A percentile compares a stretch with the other conserved stretches of the same genome.
Evolutionary conservation across 23 tunicate genomes (phyloP).

Genomic region (Botrylloides violaceus): DNA sequence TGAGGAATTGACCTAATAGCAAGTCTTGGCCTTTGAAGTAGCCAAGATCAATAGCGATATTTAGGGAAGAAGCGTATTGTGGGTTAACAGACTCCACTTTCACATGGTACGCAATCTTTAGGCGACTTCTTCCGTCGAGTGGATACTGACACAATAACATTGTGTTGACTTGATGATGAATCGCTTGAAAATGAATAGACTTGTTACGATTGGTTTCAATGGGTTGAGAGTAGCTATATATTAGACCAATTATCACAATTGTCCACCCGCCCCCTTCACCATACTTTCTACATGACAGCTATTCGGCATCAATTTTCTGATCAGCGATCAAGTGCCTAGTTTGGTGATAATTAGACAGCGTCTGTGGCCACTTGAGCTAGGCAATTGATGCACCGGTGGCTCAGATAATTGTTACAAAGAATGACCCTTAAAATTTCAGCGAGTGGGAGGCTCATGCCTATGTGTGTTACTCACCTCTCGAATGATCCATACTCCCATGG

Average conservation of each 20-base stretch:
- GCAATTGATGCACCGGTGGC: not conserved
- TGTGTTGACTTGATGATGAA: not conserved
- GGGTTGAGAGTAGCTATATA: slow-evolving; percentile 18
- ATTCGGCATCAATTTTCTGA: slow-evolving; percentile 11
- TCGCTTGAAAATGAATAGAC: not conserved
- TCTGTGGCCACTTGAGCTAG: slow-evolving; percentile 19
- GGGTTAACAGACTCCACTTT: not conserved
- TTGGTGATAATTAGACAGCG: slow-evolving; percentile 18
- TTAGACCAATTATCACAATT: slow-evolving; percentile 7
- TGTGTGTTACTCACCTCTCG: not conserved
- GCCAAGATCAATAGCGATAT: not conserved
- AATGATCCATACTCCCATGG: not conserved
- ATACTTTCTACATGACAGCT: not conserved
- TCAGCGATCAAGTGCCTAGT: slow-evolving; percentile 20
- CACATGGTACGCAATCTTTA: not conserved
- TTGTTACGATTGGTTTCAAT: slow-evolving; percentile 2
- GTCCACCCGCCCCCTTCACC: not conserved
- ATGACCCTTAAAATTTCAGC: not conserved
- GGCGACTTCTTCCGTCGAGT: not conserved
- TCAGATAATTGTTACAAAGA: not conserved
- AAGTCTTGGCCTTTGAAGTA: slow-evolving; percentile 7
- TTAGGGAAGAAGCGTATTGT: not conserved
- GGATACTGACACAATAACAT: not conserved
- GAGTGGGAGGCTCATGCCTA: not conserved
- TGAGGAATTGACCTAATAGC: slow-evolving; percentile 24